Evolutionary conservation across 2,113 vertebrate species (phyloP).

Genomic region (Anoura caudifer): DNA sequence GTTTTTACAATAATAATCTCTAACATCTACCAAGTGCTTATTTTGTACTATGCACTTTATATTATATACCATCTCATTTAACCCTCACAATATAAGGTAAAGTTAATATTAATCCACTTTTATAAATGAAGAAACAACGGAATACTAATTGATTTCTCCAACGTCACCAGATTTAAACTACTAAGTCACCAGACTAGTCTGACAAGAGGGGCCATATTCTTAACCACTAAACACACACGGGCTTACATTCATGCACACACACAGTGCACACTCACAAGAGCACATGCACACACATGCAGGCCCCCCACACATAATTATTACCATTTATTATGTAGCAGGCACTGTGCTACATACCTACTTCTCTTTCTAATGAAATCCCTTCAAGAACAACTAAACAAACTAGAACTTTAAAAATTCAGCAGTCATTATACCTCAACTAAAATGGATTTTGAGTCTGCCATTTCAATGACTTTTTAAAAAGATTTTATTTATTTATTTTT

Average conservation of each 20-base stretch:
- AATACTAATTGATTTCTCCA: neutral
- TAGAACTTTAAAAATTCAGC: neutral
- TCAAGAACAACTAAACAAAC: neutral
- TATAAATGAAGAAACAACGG: slow-evolving; percentile 27
- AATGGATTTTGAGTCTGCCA: neutral
- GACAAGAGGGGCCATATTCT: neutral
- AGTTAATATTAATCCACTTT: neutral
- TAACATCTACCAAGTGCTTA: slow-evolving; percentile 13
- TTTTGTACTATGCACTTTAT: neutral
- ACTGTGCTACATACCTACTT: neutral
- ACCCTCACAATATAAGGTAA: neutral
- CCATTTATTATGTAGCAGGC: neutral
- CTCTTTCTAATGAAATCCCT: neutral
- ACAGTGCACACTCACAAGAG: neutral
- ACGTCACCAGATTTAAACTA: neutral
- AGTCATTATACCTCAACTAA: neutral
- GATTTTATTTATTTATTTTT: no score
- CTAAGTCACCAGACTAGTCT: neutral
- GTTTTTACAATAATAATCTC: neutral
- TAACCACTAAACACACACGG: neutral
- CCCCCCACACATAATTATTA: neutral
- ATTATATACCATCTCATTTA: neutral
- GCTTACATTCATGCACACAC: neutral
- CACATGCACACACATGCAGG: no score
- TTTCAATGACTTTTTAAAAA: neutral